Percentiles rank a stretch among this genome's conserved stretches.
These are phyloP conservation scores for Orius laevigatus DNA, from an alignment of 1,140 invertebrate species.

Conservation along the genomic window DNA sequence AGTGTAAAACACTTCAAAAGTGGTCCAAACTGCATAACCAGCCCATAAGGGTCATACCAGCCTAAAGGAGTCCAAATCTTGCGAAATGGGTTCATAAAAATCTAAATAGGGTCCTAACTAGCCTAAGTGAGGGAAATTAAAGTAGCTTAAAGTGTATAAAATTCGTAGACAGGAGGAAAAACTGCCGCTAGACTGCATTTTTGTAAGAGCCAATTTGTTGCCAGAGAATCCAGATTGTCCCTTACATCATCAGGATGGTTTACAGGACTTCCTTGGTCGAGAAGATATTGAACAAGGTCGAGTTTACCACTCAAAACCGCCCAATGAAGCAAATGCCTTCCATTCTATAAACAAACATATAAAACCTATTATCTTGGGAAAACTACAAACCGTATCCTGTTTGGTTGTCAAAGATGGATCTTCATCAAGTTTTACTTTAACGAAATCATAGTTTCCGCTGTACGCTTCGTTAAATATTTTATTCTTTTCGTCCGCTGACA, in stretches of 20 bases:
- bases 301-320: slow-evolving; percentile 46
- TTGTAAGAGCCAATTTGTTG: too few species aligned
- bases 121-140: too few species aligned
- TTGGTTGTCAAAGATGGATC: slow-evolving; percentile 2
- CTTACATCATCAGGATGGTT: slow-evolving; percentile 47
- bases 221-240: too few species aligned
- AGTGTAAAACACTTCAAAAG: too few species aligned
- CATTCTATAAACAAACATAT: slow-evolving; percentile 30
- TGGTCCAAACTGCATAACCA: too few species aligned
- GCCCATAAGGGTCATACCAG: too few species aligned
- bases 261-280: slow-evolving; percentile 37
- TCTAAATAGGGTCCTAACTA: too few species aligned
- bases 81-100: too few species aligned
- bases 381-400: slow-evolving; percentile 12
- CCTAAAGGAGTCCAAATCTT: too few species aligned
- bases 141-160: too few species aligned
- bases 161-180: too few species aligned
- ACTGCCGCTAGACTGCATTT: too few species aligned
- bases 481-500: slow-evolving; percentile 10
- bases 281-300: slow-evolving; percentile 42
- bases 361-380: neutral
- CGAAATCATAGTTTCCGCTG: slow-evolving; percentile 10
- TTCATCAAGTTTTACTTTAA: slow-evolving; percentile 10
- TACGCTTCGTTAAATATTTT: slow-evolving; percentile 14
- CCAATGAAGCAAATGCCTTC: slow-evolving; percentile 46